A percentile compares a stretch with the other conserved stretches of the same genome.
Evolutionary conservation across 2,113 vertebrate genomes (phyloP).

Genomic region (Strigops habroptila): DNA sequence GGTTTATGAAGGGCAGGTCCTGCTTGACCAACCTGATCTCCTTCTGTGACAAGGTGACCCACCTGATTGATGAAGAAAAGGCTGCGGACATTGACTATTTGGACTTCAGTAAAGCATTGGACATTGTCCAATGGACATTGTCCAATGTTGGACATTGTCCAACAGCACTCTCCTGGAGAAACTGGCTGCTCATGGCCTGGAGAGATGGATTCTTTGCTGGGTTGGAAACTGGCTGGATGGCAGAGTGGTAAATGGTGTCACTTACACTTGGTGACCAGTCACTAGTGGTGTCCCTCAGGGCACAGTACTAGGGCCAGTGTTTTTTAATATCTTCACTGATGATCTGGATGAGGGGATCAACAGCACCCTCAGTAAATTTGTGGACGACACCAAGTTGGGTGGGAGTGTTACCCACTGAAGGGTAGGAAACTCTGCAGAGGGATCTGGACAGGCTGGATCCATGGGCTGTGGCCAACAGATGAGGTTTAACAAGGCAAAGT

Average conservation of each 20-base stretch:
- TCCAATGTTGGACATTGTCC: not conserved
- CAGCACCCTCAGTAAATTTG: not conserved
- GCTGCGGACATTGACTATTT: not conserved
- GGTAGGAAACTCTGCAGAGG: not conserved
- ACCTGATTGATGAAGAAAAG: not conserved
- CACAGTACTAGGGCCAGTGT: not conserved
- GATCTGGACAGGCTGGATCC: not conserved
- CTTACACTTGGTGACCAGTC: not conserved
- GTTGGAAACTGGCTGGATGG: not conserved
- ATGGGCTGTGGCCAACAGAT: not conserved
- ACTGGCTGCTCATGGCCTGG: not conserved
- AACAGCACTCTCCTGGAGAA: not conserved
- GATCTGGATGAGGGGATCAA: not conserved
- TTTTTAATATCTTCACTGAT: not conserved
- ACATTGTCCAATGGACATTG: not conserved
- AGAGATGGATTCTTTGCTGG: not conserved
- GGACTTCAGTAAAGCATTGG: not conserved
- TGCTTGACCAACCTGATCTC: not conserved
- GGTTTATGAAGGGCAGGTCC: not conserved
- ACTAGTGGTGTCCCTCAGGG: not conserved
- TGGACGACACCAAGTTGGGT: not conserved
- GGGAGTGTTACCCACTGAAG: not conserved
- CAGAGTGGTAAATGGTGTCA: not conserved
- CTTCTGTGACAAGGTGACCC: not conserved
- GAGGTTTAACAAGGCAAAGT: not conserved